Evolutionary conservation across 2,888 invertebrate species (phyloP).

Genomic region (Thumatha senex): DNA sequence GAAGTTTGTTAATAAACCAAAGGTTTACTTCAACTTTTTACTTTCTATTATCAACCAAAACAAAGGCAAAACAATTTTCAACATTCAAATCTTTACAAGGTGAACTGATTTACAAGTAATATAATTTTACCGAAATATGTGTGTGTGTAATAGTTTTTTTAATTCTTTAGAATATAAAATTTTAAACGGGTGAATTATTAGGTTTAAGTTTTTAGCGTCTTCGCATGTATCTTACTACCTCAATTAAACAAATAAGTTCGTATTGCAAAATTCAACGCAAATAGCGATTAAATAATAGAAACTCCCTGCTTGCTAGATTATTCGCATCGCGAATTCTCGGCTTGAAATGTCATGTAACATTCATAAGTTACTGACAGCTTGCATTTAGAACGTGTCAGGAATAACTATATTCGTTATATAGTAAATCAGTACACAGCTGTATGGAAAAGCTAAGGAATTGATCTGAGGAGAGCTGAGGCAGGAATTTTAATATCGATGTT

Average conservation of each 20-base stretch:
- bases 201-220: neutral
- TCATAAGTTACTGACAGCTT: slow-evolving; percentile 38
- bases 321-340: slow-evolving; percentile 25
- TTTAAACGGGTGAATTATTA: neutral
- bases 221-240: neutral
- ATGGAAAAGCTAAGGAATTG: slow-evolving; percentile 13
- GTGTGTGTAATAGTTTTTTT: neutral
- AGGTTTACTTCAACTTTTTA: neutral
- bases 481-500: slow-evolving; percentile 4
- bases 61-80: too few relatives aligned
- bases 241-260: neutral
- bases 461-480: neutral
- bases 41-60: neutral
- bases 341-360: slow-evolving; percentile 36
- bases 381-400: slow-evolving; percentile 34
- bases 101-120: slow-evolving; percentile 23
- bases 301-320: slow-evolving; percentile 21
- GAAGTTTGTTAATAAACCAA: neutral
- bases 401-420: slow-evolving; percentile 26
- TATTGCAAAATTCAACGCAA: neutral
- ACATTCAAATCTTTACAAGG: neutral
- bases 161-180: neutral
- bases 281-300: neutral
- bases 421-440: slow-evolving; percentile 27
- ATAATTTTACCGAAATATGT: too few relatives aligned